Evolutionary conservation across 2,797 vertebrate species (phyloP), one percentile per base, ranked within the genome.

Genomic region (Scarus forsteni): DNA sequence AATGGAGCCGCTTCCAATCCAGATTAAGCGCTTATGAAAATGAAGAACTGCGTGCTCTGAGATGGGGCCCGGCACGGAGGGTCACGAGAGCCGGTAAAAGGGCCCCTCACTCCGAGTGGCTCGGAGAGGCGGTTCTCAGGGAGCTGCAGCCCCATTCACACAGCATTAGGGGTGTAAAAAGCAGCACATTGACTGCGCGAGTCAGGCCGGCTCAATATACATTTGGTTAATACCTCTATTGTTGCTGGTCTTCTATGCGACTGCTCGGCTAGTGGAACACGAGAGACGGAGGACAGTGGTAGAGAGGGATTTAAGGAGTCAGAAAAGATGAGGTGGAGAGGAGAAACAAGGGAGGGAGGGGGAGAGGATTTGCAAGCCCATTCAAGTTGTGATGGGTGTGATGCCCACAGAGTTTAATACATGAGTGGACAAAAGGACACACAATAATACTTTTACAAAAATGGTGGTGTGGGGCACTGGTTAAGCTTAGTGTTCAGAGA

Each of bases 221-320:
- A 88, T 86, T 83, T 80, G 77, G 80, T 83, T 91, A 89, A 92
- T 88, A 77, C 89, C 84, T 68, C 84, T 79, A 87, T 91, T 92
- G 91, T 91, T 39, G n/a, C 55, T 15, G 50, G 64, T 67, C 72
- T 60, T 75, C 60, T 67, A 7, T 51, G 44, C 34, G 66, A 62
- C 85, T 69, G 84, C 85, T 85, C 79, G 69, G 69, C 75, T 69
- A 73, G 81, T 59, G 60, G 70, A 78, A 60, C 59, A 53, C 16
- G 13, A 51, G 63, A 70, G 76, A 56, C 75, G 70, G 64, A 83
- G 77, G 71, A 81, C 70, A 65, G 84, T 69, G 70, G 71, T 69
- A 73, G 71, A 87, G 80, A 78, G 72, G 86, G 70, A 85, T 81
- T 89, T 83, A 82, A 88, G 79, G 69, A 84, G 83, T 59, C 63